Percentiles rank a stretch among this genome's conserved stretches.
These are phyloP conservation scores for Drosophila bunnanda DNA, from an alignment of 2,888 invertebrate species.

Conservation along the genomic window DNA sequence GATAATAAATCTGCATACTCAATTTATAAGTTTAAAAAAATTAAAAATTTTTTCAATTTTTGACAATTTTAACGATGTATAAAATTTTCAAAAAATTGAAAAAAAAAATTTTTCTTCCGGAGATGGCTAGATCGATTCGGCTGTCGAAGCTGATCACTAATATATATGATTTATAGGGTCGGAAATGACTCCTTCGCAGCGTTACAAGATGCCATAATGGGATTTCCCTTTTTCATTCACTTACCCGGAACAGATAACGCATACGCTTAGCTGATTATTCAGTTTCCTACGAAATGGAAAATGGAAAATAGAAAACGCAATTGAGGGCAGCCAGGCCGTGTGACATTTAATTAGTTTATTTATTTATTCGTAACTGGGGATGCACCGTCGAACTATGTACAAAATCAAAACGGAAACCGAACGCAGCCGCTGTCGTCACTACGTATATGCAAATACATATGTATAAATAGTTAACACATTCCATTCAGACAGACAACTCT, in stretches of 20 bases:
- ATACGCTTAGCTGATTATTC: not conserved
- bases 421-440: not conserved
- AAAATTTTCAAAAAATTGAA: no score
- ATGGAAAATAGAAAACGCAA: slow-evolving; percentile 4
- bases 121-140: no score
- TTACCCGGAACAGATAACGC: not conserved
- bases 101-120: no score
- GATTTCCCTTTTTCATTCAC: not conserved
- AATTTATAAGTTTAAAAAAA: no score
- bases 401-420: slow-evolving; percentile 20
- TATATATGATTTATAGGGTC: no score
- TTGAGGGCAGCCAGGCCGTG: not conserved
- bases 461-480: slow-evolving; percentile 37
- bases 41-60: no score
- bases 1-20: no score
- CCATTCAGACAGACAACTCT: slow-evolving; percentile 60
- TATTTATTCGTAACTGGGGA: slow-evolving; percentile 29
- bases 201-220: no score
- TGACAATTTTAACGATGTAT: no score
- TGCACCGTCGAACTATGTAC: slow-evolving; percentile 34
- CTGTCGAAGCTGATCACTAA: no score
- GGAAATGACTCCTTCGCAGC: no score
- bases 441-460: not conserved
- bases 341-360: slow-evolving; percentile 51
- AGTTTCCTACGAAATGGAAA: not conserved